Base-by-base conservation (phyloP, 2,113 vertebrate genomes). In the Hippocampus guttulatus region DNA sequence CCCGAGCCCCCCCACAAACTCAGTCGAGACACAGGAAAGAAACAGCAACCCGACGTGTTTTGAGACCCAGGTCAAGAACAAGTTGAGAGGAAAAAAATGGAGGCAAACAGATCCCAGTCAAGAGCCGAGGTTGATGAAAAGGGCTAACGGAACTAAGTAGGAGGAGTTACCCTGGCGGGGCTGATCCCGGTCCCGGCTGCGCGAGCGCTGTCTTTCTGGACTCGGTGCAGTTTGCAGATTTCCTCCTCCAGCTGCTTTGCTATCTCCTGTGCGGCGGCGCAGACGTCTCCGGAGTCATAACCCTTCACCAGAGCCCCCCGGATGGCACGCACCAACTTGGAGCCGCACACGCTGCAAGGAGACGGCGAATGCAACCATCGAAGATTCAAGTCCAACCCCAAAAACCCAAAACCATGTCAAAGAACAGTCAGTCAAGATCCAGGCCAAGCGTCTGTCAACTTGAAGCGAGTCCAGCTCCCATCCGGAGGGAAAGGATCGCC, bases 271-370 rank as follows among this genome's bases (percentile, higher is more conserved):
- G 91, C 90, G 11, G 93, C 93, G 64, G 82, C 79, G 70, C 75
- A 91, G 75, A 95, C 93, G 78, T 87, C 91, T 61, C 87, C 91
- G 91, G 91, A 90, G 87, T 61, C 27, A 33, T 84, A 90, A 73
- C 94, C 95, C 91, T 96, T 98, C 81, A 94, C 92, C 85, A 98
- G 85, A 64, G 81, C 90, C 12, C 88, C 91, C 89, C 93, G 94
- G 84, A 98, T 92, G 87, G 92, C 81, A 2, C 92, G 88, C 74
- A 99, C 90, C 84, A 99, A 91, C 83, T 71, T 86, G 67, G 88
- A 79, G 65, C 93, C 96, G 70, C 95, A 96, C 0, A 79, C 66
- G 81, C 96, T 98, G 91, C 49, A 30, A 60, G 15, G 64, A 27
- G 23, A 65, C 1, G 33, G 16, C 16, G 20, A 51, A 18, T 5